Conservation (phyloP, 2,888 invertebrate species). For the Bhutanitis thaidina region DNA sequence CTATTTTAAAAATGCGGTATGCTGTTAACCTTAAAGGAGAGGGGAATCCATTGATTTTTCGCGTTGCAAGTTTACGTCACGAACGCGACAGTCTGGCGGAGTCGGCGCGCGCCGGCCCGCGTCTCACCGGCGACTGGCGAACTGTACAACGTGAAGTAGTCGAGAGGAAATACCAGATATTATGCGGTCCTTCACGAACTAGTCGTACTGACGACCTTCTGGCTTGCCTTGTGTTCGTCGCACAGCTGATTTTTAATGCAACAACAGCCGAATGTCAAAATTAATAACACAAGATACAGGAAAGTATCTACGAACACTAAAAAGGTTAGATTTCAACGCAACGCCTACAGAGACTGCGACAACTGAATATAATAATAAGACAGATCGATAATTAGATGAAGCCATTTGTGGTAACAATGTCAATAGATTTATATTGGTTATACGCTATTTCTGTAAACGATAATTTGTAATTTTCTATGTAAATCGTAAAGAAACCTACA, state of each 20-base stretch:
- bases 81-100: slow-evolving; percentile 48
- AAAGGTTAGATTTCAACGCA: slow-evolving; percentile 1
- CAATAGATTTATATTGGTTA: neutral
- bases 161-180: slow-evolving; percentile 68
- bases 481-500: too few species aligned
- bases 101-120: slow-evolving; percentile 73
- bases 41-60: slow-evolving; percentile 75
- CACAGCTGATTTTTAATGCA: slow-evolving; percentile 52
- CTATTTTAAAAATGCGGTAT: slow-evolving; percentile 73
- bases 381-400: slow-evolving; percentile 17
- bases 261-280: slow-evolving; percentile 17
- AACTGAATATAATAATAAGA: slow-evolving; percentile 5
- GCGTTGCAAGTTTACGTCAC: slow-evolving; percentile 70
- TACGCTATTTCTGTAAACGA: too few species aligned
- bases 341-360: neutral
- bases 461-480: too few species aligned
- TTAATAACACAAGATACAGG: neutral
- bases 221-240: slow-evolving; percentile 49
- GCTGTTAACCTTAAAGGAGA: slow-evolving; percentile 67
- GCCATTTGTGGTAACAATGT: slow-evolving; percentile 4
- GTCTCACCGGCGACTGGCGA: slow-evolving; percentile 67
- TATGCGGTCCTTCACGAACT: slow-evolving; percentile 60
- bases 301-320: neutral
- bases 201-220: slow-evolving; percentile 57
- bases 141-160: slow-evolving; percentile 34